A percentile compares a stretch with the other conserved stretches of the same genome.
Evolutionary conservation across 2,113 vertebrate genomes (phyloP).

Genomic region (Anhinga rufa): DNA sequence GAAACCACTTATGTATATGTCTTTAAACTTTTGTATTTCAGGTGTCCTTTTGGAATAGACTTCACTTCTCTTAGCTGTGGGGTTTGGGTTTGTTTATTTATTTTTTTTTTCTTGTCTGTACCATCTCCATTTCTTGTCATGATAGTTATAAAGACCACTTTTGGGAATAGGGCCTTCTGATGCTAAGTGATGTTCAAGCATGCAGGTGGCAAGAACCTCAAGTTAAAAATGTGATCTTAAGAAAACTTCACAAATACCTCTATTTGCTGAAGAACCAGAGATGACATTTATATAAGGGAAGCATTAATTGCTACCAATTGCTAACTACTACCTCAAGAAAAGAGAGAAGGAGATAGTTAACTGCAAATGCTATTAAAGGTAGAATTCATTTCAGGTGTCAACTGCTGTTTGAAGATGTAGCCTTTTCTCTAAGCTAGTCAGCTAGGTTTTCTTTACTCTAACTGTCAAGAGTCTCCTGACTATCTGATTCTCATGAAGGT

Average conservation of each 20-base stretch:
- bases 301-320: background rate
- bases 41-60: background rate
- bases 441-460: background rate
- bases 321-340: background rate
- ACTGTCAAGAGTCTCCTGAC: background rate
- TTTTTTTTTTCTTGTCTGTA: background rate
- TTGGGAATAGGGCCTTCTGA: background rate
- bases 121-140: background rate
- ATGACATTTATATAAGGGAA: background rate
- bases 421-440: background rate
- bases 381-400: background rate
- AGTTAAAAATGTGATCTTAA: background rate
- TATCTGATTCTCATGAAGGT: background rate
- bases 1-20: background rate
- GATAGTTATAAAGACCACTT: background rate
- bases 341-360: background rate
- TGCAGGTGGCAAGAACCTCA: background rate
- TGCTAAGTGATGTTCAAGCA: background rate
- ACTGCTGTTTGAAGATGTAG: background rate
- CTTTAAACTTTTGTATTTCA: background rate
- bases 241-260: background rate
- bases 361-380: background rate
- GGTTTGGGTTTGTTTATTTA: background rate
- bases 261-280: background rate
- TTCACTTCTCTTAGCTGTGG: background rate